Percentiles rank a stretch among this genome's conserved stretches.
These are phyloP conservation scores for Melanaphis sacchari DNA, from an alignment of 1,140 invertebrate species.

Conservation along the genomic window DNA sequence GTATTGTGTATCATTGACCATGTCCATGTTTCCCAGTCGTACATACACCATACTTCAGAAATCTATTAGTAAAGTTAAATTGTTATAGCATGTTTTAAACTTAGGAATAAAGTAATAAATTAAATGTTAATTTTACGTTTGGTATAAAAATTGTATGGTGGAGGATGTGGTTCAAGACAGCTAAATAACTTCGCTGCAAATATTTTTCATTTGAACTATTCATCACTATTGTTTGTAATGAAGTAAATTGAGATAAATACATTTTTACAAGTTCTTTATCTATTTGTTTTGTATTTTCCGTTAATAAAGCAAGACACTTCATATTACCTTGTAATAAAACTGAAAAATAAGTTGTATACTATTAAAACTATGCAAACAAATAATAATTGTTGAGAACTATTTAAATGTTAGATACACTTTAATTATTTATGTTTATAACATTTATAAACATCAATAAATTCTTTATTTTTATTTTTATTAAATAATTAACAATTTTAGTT, in stretches of 20 bases:
- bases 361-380: background rate
- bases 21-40: conserved; percentile 51
- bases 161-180: conserved; percentile 31
- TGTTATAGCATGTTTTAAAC: background rate
- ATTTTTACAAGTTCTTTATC: background rate
- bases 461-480: too few species aligned
- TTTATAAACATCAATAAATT: background rate
- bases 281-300: conserved; percentile 26
- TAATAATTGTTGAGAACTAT: background rate
- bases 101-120: background rate
- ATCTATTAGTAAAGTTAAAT: background rate
- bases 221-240: conserved; percentile 6
- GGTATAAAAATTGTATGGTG: conserved; percentile 17
- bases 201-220: background rate
- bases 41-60: conserved; percentile 21
- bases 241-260: conserved; percentile 33
- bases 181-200: conserved; percentile 22
- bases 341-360: background rate
- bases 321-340: conserved; percentile 35
- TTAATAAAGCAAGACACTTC: conserved; percentile 36
- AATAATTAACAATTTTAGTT: too few species aligned
- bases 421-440: background rate
- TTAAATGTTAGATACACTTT: background rate
- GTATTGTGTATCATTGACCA: conserved; percentile 48
- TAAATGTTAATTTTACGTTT: conserved; percentile 1